Evolutionary conservation across 2,797 vertebrate genomes (phyloP), one percentile per base, ranked within the genome.

Genomic region (Salarias fasciatus): DNA sequence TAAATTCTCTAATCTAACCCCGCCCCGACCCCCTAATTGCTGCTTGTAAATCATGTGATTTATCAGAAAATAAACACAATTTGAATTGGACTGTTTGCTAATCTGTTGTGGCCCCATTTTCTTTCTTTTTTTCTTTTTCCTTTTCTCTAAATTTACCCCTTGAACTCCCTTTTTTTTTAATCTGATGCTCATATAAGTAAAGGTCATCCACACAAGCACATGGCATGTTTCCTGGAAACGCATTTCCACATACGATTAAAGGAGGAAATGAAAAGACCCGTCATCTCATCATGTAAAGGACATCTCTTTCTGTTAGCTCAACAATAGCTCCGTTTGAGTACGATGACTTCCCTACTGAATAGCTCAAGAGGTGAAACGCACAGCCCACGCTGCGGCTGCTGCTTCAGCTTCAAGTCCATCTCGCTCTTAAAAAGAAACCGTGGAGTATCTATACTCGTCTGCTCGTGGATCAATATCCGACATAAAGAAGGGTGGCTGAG

Each of bases 101-200:
- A 85, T 70, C 58, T 85, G 81, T 75, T 87, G 80, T 91, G 72
- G 86, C 80, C 80, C 72, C 65, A 46, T 79, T 89, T 74, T 81
- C 42, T 86, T 7, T 33, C 47, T 10, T 51, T 63, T 76, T 7
- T 33, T 47, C 10, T 51, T 63, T 76, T 67, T 44, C 14, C 24
- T 12, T 62, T 72, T 51, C 44, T 63, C 63, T 28, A 88, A 86
- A 86, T 82, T 86, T 10, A 38, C 53, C 47, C 38, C 8, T n/a
- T 11, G 33, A 71, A 75, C 67, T 64, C 46, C 48, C 18, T 24
- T 24, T 24, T 24, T 24, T 73, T 75, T 80, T 75, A 63, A 75
- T 79, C 87, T 90, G 87, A 90, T 89, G 90, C 86, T 89, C 86
- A 86, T 87, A 79, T 14, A 54, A 78, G 84, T 45, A 84, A 88